Conservation (phyloP, 2,888 invertebrate species). For the Acleris holmiana region DNA sequence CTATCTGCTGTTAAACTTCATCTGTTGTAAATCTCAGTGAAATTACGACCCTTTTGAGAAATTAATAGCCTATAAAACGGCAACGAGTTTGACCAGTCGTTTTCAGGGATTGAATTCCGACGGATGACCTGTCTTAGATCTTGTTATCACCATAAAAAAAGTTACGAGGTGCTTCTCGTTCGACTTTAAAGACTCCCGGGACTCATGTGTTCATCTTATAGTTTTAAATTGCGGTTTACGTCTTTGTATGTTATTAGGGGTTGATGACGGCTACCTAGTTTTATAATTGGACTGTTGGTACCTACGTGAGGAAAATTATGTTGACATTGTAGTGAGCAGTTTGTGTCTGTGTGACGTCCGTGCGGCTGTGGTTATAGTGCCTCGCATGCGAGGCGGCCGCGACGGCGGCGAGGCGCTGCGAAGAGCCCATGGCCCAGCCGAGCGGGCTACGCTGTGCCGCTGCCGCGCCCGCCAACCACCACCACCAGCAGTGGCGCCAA, state of each 20-base stretch:
- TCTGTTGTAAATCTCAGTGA: conserved; percentile 40
- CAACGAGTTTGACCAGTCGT: conserved; percentile 52
- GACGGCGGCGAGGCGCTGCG: conserved; percentile 85
- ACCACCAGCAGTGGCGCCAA: conserved; percentile 67
- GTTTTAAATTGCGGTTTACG: conserved; percentile 29
- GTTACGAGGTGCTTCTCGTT: conserved; percentile 56
- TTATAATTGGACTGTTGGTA: conserved; percentile 39
- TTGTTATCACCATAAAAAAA: conserved; percentile 62
- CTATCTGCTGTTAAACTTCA: conserved; percentile 2
- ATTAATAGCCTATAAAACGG: conserved; percentile 52
- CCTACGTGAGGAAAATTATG: conserved; percentile 91
- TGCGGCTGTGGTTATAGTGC: conserved; percentile 77
- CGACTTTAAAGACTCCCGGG: conserved; percentile 28
- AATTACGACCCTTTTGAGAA: conserved; percentile 48
- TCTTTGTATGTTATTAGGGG: conserved; percentile 16
- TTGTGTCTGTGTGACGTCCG: conserved; percentile 64
- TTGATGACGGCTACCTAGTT: conserved; percentile 2
- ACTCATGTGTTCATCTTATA: conserved; percentile 25
- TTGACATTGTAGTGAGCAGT: conserved; percentile 80
- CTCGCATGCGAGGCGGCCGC: conserved; percentile 77
- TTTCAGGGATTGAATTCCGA: conserved; percentile 45
- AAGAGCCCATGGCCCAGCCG: conserved; percentile 87
- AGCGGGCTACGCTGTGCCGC: conserved; percentile 80
- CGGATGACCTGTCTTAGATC: conserved; percentile 42
- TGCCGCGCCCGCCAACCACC: conserved; percentile 62